A percentile compares a stretch with the other conserved stretches of the same genome.
Evolutionary conservation across 2,888 invertebrate species (phyloP).

Genomic region (Apocheima hispidaria): DNA sequence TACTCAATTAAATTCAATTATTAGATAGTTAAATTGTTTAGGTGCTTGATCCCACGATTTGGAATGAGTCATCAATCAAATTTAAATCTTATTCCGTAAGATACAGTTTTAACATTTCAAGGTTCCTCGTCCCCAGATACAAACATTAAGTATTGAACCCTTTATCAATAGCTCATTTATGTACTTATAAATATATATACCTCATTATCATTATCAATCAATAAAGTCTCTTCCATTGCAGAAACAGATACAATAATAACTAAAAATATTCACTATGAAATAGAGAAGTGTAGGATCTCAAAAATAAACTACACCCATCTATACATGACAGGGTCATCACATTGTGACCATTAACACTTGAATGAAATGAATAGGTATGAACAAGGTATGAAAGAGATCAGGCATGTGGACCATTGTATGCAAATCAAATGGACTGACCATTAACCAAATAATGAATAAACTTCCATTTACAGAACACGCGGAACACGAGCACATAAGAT

Average conservation of each 20-base stretch:
- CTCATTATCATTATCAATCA: slow-evolving; percentile 72
- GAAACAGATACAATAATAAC: slow-evolving; percentile 38
- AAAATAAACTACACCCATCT: slow-evolving; percentile 41
- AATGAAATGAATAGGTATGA: slow-evolving; percentile 46
- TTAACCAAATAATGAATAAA: slow-evolving; percentile 66
- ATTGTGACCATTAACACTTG: slow-evolving; percentile 50
- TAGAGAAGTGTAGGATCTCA: slow-evolving; percentile 16
- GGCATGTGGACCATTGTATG: slow-evolving; percentile 76
- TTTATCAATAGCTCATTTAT: slow-evolving; percentile 23
- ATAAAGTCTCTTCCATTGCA: slow-evolving; percentile 65
- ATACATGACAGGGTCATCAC: slow-evolving; percentile 49
- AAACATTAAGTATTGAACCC: slow-evolving; percentile 16
- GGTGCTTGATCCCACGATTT: background rate
- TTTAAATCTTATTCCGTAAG: background rate
- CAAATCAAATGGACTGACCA: slow-evolving; percentile 74
- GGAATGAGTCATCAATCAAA: background rate
- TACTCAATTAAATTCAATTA: background rate
- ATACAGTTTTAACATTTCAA: background rate
- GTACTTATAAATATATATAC: slow-evolving; percentile 48
- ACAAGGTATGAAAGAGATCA: slow-evolving; percentile 59
- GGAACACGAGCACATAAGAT: slow-evolving; percentile 62
- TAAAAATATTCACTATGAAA: background rate
- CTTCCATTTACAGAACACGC: slow-evolving; percentile 60
- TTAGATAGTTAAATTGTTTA: background rate
- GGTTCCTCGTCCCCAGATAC: background rate